Conservation (phyloP, 2,888 invertebrate genomes). For the Ferrisia virgata region DNA sequence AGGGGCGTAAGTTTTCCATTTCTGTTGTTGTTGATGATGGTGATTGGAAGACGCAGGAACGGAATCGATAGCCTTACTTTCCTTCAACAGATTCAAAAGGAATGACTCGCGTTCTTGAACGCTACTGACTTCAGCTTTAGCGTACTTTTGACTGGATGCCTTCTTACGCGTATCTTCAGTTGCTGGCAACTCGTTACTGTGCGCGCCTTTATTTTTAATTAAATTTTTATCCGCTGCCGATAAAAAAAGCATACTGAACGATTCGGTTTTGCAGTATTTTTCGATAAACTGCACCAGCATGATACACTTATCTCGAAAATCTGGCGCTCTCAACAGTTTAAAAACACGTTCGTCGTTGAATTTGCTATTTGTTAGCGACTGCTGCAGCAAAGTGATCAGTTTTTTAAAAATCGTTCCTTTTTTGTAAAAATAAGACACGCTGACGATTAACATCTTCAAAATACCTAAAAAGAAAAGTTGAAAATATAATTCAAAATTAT, state of each 20-base stretch:
- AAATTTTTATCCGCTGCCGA: conserved; percentile 11
- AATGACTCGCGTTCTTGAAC: neutral
- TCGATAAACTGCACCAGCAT: conserved; percentile 45
- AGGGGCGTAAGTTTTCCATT: neutral
- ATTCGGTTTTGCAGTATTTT: conserved; percentile 43
- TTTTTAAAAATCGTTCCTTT: conserved; percentile 47
- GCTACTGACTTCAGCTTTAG: neutral
- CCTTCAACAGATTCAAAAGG: neutral
- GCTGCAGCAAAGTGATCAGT: conserved; percentile 42
- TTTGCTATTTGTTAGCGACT: conserved; percentile 36
- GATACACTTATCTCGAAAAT: conserved; percentile 45
- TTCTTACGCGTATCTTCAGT: neutral
- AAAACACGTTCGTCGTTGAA: conserved; percentile 41
- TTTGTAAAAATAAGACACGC: conserved; percentile 40
- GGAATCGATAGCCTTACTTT: neutral
- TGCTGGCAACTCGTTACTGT: neutral
- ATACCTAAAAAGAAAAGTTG: conserved; percentile 47
- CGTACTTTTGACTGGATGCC: neutral
- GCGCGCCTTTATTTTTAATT: neutral
- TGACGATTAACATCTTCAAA: conserved; percentile 42
- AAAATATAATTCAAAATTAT: conserved; percentile 45
- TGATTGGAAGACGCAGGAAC: neutral
- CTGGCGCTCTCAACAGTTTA: conserved; percentile 33
- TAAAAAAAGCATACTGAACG: conserved; percentile 22
- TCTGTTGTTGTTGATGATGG: neutral